Conservation (phyloP, 1,140 invertebrate genomes). For the Orius insidiosus region DNA sequence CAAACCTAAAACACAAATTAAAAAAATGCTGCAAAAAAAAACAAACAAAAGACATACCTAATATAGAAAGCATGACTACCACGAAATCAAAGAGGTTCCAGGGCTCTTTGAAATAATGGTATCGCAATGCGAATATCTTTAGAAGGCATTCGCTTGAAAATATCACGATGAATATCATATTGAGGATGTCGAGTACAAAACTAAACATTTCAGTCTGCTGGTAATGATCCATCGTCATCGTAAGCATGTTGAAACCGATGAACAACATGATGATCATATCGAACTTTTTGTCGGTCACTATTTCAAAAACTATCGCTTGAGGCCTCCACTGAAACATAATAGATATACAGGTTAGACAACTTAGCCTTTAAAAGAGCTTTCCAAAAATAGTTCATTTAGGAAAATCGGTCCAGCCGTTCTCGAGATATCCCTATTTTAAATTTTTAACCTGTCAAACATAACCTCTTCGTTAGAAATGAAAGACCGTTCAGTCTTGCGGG, state of each 20-base stretch:
- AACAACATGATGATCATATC: slow-evolving; percentile 99
- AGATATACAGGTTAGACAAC: too few species aligned
- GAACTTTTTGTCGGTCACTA: slow-evolving; percentile 96
- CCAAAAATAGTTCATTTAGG: too few species aligned
- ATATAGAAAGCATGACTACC: slow-evolving; percentile 94
- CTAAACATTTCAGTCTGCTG: slow-evolving; percentile 69
- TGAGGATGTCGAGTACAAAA: slow-evolving; percentile 71
- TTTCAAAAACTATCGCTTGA: slow-evolving; percentile 90
- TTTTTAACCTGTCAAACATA: too few species aligned
- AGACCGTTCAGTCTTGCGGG: too few species aligned
- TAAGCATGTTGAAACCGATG: slow-evolving; percentile 96
- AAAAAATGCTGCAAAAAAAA: slow-evolving; percentile 1
- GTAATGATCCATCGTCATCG: slow-evolving; percentile 96
- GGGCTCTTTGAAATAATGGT: slow-evolving; percentile 96
- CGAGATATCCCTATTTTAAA: too few species aligned
- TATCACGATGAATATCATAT: slow-evolving; percentile 95
- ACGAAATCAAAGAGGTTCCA: slow-evolving; percentile 99
- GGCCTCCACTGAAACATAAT: slow-evolving; percentile 73
- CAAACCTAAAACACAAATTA: slow-evolving; percentile 47
- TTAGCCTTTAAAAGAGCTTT: too few species aligned
- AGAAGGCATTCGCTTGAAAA: slow-evolving; percentile 94
- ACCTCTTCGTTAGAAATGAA: too few species aligned
- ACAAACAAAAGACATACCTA: slow-evolving; percentile 47
- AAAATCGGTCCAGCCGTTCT: too few species aligned
- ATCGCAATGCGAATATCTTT: slow-evolving; percentile 91